Percentiles rank a stretch among this genome's conserved stretches.
Conservation (phyloP, 53 echinoderm and acorn worm genomes). For the Astropecten irregularis region DNA sequence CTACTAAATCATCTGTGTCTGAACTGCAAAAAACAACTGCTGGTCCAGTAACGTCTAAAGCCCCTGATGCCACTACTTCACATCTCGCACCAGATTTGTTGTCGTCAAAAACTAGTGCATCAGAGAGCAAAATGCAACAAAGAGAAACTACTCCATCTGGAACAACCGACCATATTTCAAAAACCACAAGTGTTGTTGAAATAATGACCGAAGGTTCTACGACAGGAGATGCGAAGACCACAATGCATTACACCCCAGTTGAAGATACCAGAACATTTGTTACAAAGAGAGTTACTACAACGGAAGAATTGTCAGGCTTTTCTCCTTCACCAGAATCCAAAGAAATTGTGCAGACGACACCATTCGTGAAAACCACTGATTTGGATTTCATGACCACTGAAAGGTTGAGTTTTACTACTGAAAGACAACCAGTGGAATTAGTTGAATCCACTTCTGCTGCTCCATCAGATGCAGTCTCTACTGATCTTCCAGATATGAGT, state of each 20-base stretch:
- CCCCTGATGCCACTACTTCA: neutral
- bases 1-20: too few relatives aligned
- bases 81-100: neutral
- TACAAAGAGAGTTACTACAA: neutral
- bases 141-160: too few relatives aligned
- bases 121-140: too few relatives aligned
- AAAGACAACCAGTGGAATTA: too few relatives aligned
- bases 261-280: neutral
- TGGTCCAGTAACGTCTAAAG: neutral
- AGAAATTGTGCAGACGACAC: too few relatives aligned
- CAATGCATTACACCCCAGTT: too few relatives aligned
- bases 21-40: too few relatives aligned
- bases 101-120: too few relatives aligned
- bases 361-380: neutral
- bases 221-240: too few relatives aligned
- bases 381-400: neutral
- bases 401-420: slow-evolving; percentile 9
- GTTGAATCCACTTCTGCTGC: too few relatives aligned
- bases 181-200: neutral
- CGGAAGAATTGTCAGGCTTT: neutral
- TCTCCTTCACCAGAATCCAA: neutral
- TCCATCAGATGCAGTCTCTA: neutral
- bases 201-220: neutral
- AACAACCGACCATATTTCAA: too few relatives aligned
- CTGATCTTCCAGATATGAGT: neutral